Base-by-base conservation (phyloP, 2,888 invertebrate species). In the Pandemis corylana region DNA sequence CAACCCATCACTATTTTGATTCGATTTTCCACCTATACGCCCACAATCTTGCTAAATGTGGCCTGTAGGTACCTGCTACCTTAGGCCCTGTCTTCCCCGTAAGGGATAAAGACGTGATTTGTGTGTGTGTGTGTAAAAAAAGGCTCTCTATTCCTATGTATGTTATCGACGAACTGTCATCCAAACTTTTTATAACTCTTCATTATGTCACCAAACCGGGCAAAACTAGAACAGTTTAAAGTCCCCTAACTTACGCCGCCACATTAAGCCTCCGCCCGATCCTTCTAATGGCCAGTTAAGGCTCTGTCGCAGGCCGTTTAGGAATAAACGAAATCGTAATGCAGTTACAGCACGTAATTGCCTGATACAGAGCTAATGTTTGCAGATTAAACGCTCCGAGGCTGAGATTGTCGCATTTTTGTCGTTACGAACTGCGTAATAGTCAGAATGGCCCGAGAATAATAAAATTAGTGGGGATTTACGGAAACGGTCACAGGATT, bases 251-350 rank as follows among this genome's bases (percentile, higher is more conserved):
- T 68, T 68, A 15, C 51, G 53, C 67, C 67, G 15, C 15, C n/a
- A 12, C 41, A 41, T 41, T 42, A 67, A 36, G 67, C 67, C 44
- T 46, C 12, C 46, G 13, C 77, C 79, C 80, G 78, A 81, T 83
- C 80, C 82, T 76, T 79, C 77, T 85, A 87, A 88, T 85, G 82
- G 85, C 79, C 84, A 82, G 83, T 85, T 83, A 82, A 83, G 80
- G 76, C 78, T 80, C 80, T 12, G 81, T 81, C 82, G 56, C 56
- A 28, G 59, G 81, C 84, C 85, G 80, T 86, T 86, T 83, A 79
- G 82, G 84, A 82, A 86, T 88, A 86, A 87, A 87, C 85, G 85
- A 82, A 84, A 85, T 86, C 84, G 85, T 87, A 84, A 87, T 83
- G 85, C 83, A 84, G 82, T 85, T 83, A 83, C 81, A 80, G 82